Evolutionary conservation across 2,888 invertebrate genomes (phyloP), one percentile per base, ranked within the genome.

Genomic region (Philereme transversata): DNA sequence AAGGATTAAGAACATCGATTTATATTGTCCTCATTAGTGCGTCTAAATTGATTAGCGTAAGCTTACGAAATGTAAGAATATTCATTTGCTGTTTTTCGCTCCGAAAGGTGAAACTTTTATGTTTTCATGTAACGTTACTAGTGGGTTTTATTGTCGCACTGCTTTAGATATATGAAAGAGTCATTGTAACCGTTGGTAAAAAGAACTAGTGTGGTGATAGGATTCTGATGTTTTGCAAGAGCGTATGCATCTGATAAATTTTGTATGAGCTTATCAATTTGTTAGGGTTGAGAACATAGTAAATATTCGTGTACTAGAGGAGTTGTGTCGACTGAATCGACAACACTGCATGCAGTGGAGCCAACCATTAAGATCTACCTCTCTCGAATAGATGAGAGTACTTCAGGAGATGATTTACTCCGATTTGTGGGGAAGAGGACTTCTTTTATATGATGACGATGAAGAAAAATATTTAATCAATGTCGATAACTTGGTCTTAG

Each of bases 1-100:
- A 76, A 77, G 88, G 88, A 89, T 89, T 88, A 86, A 87, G 86
- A 86, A 83, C 81, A 84, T 83, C 86, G 84, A 88, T 88, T 87
- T 86, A 88, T 90, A 87, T 82, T 82, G 81, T 81, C 78, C 90
- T 91, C 89, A 91, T 91, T 91, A 91, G 87, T 79, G 78, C 71
- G 72, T 77, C 83, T 82, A 87, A 88, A 87, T 88, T 87, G 88
- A 89, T 89, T 88, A 86, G 82, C 71, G 71, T 76, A 74, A 79
- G 84, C 79, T 77, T 78, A 73, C 73, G 73, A 74, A 74, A 75
- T 72, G 69, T 69, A 64, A 59, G 67, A 67, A 68, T 69, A 61
- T 65, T 65, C n/a, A 68, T 53, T 54, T 59, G 66, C 68, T 46
- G 61, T 54, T 62, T 65, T 72, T 64, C 48, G 55, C 51, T 43